phyloP scores from a whole-genome alignment of 2,113 vertebrate genomes.

The Thamnophis sirtalis region DNA sequence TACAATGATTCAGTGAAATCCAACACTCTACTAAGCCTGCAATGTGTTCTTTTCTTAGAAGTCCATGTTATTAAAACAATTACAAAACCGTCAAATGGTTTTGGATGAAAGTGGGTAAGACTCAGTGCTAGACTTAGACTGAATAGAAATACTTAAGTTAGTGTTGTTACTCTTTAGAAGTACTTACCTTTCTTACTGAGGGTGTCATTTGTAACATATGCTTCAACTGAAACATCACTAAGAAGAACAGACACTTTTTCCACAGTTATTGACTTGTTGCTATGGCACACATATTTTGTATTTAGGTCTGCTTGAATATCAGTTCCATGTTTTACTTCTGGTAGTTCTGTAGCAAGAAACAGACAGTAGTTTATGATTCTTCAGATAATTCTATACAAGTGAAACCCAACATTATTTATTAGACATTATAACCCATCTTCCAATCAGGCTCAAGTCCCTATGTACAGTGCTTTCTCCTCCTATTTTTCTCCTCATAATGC shows the following conservation, averaged over 20 bases:
- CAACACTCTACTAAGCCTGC: not conserved
- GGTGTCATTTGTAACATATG: slow-evolving; percentile 73
- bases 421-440: not conserved
- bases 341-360: slow-evolving; percentile 32
- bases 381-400: not conserved
- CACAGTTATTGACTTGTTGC: slow-evolving; percentile 51
- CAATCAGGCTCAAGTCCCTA: not conserved
- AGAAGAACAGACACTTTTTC: slow-evolving; percentile 66
- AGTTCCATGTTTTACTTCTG: slow-evolving; percentile 19
- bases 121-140: not conserved
- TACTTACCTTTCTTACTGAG: slow-evolving; percentile 78
- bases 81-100: not conserved
- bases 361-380: not conserved
- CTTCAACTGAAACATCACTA: slow-evolving; percentile 76
- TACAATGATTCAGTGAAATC: not conserved
- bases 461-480: not conserved
- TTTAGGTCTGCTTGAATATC: slow-evolving; percentile 74
- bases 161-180: not conserved
- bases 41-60: not conserved
- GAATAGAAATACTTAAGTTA: not conserved
- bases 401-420: not conserved
- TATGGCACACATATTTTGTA: slow-evolving; percentile 80
- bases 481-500: not conserved
- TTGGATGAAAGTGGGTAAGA: not conserved
- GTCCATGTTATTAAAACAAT: not conserved